A percentile compares a stretch with the other conserved stretches of the same genome.
These are phyloP conservation scores for Coptotermes formosanus DNA, from an alignment of 1,140 invertebrate species.

Conservation along the genomic window DNA sequence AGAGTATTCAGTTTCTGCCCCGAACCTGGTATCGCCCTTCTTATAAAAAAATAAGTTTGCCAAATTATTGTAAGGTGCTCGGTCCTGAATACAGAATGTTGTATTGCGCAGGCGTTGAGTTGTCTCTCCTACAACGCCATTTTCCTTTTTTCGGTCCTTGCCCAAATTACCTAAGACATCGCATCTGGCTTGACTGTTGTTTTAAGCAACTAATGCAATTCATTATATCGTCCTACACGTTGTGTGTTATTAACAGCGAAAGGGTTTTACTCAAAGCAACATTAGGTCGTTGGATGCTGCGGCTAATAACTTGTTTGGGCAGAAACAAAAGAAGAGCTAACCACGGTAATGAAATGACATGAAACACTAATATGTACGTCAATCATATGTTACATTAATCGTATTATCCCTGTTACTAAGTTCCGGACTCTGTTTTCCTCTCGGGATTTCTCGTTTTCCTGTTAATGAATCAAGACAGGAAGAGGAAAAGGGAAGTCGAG, in stretches of 20 bases:
- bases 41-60: no score
- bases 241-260: constrained; percentile 4
- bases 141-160: background rate
- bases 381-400: constrained; percentile 19
- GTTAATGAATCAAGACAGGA: constrained; percentile 7
- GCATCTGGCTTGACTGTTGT: background rate
- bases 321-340: background rate
- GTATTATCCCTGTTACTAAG: constrained; percentile 9
- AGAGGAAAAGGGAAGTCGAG: background rate
- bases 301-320: background rate
- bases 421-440: background rate
- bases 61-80: no score
- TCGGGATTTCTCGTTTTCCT: constrained; percentile 1
- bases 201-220: background rate
- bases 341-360: constrained; percentile 13
- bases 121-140: no score
- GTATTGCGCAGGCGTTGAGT: no score
- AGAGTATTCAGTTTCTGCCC: no score
- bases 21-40: no score
- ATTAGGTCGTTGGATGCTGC: background rate
- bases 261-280: background rate
- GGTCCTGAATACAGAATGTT: no score
- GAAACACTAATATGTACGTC: background rate
- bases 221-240: background rate
- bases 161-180: background rate